Percentiles rank a stretch among this genome's conserved stretches.
These are phyloP conservation scores for Lycodopsis pacificus DNA, from an alignment of 2,797 vertebrate species.

Conservation along the genomic window DNA sequence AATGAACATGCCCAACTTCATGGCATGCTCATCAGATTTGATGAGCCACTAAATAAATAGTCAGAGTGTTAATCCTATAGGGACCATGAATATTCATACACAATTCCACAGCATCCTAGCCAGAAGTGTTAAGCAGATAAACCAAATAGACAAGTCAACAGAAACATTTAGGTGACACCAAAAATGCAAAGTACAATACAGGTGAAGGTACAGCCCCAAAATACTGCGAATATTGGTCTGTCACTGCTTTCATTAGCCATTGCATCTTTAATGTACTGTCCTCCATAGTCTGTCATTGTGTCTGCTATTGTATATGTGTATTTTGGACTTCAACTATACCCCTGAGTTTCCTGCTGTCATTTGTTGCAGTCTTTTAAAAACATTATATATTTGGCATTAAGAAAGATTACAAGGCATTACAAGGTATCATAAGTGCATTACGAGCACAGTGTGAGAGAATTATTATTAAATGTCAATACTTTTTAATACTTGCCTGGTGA, in stretches of 20 bases:
- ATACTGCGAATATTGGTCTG: not conserved
- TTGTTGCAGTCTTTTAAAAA: not conserved
- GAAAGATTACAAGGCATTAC: conserved; percentile 8
- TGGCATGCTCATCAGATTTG: not conserved
- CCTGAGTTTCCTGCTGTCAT: not conserved
- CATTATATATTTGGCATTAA: conserved; percentile 4
- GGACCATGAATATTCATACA: not conserved
- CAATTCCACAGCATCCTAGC: not conserved
- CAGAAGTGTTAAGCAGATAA: not conserved
- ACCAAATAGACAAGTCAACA: not conserved
- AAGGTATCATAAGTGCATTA: not conserved
- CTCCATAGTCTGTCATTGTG: not conserved
- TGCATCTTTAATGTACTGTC: not conserved
- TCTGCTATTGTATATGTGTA: not conserved
- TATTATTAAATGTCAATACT: not conserved
- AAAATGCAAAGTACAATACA: not conserved
- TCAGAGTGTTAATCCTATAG: not conserved
- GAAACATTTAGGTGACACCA: not conserved
- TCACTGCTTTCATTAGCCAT: not conserved
- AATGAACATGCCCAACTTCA: not conserved
- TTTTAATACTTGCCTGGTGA: not conserved
- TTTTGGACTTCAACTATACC: not conserved
- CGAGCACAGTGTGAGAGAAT: not conserved
- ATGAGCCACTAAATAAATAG: too few relatives aligned
- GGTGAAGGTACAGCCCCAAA: not conserved